Percentiles rank a stretch among this genome's conserved stretches.
Evolutionary conservation across 2,113 vertebrate genomes (phyloP).

Genomic region (Mesembrinibis cayennensis): DNA sequence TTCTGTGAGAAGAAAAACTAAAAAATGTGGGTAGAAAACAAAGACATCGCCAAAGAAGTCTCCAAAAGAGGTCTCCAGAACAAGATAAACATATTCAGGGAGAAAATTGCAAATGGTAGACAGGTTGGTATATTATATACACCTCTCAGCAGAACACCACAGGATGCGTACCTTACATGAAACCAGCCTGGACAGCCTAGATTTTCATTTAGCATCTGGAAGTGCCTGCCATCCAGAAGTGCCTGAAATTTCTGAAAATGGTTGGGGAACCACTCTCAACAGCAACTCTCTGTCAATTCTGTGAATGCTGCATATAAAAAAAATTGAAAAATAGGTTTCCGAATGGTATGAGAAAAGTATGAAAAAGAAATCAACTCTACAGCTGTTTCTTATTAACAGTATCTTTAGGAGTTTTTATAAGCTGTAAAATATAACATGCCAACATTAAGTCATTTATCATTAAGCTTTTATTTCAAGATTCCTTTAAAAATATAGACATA

Average conservation of each 20-base stretch:
- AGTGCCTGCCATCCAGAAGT: background rate
- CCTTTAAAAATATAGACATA: background rate
- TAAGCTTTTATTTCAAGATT: conserved; percentile 5
- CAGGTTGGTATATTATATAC: background rate
- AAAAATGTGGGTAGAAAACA: background rate
- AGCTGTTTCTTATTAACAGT: conserved; percentile 26
- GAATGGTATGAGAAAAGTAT: background rate
- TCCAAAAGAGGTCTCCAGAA: background rate
- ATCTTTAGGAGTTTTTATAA: conserved; percentile 26
- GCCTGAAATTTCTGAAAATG: background rate
- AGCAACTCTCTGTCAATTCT: background rate
- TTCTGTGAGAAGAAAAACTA: background rate
- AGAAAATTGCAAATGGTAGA: background rate
- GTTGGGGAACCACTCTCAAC: background rate
- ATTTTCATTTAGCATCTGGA: background rate
- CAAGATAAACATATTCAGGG: background rate
- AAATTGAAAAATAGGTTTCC: background rate
- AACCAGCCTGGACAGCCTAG: background rate
- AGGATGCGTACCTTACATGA: background rate
- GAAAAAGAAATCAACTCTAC: background rate
- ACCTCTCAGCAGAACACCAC: background rate
- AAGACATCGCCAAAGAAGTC: background rate
- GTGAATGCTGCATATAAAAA: background rate
- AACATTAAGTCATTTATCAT: conserved; percentile 23
- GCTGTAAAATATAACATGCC: background rate